Evolutionary conservation across 64 coral and sea anemone genomes (phyloP), one percentile per base, ranked within the genome.

Genomic region (Montipora sp.): DNA sequence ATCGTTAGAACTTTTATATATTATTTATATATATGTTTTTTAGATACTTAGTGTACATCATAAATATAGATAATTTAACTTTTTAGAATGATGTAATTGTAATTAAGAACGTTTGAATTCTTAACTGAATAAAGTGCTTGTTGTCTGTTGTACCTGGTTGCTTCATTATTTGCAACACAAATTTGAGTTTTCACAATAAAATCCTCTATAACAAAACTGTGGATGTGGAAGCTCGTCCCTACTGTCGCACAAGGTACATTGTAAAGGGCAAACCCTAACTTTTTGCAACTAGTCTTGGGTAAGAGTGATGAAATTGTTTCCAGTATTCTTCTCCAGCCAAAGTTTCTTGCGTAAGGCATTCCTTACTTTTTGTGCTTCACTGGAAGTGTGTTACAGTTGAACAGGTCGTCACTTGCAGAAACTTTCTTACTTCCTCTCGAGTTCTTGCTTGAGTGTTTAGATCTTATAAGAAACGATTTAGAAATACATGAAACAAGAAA

Each of bases 291-390:
- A 36, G 0, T 36, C 36, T 36, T 36, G 36, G 36, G 36, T 36
- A 14, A 63, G 15, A 12, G 60, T 63, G 13, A 63, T 36, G 36
- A 12, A 63, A 27, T 72, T 19, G 0, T 48, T 23, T 69, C 16
- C 70, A 71, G 55, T 86, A 66, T 36, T 70, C 63, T 63, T 63
- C 60, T 63, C 60, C 60, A 63, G 60, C 60, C 60, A 63, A 63
- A 63, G 60, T 63, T 63, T 63, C 60, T 63, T 63, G 60, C 15
- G 13, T 63, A 63, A 63, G 60, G 60, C 60, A 63, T 63, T 63
- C 83, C 63, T 63, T 15, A 69, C 15, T 73, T 73, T 73, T 24
- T 73, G 69, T 73, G 69, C 69, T 73, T 73, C 69, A 73, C 69
- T 73, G 69, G 69, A 73, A 73, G 69, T 73, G 60, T 63, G 15